phyloP scores from a whole-genome alignment of 1,140 invertebrate genomes.

The Papilio dardanus region DNA sequence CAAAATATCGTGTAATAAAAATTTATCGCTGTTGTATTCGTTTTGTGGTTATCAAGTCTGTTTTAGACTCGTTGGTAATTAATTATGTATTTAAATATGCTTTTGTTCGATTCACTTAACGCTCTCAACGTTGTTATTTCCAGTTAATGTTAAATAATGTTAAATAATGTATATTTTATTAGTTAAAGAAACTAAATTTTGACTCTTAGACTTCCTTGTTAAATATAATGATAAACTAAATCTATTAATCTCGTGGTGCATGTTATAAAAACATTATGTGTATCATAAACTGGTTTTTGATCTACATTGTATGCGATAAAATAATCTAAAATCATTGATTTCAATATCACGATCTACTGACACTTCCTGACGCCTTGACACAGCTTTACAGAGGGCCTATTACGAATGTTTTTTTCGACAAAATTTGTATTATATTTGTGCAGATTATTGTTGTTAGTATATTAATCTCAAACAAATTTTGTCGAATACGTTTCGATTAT shows the following conservation, averaged over 20 bases:
- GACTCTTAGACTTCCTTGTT: too few species aligned
- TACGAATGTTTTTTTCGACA: too few species aligned
- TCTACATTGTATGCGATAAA: background rate
- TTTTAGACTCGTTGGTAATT: background rate
- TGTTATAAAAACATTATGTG: background rate
- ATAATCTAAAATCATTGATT: conserved; percentile 27
- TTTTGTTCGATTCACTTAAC: conserved; percentile 5
- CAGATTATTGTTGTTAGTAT: too few species aligned
- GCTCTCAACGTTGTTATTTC: background rate
- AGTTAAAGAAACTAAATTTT: background rate
- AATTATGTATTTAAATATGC: conserved; percentile 6
- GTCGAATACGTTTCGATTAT: too few species aligned
- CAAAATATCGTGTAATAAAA: conserved; percentile 18
- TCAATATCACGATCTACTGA: conserved; percentile 22
- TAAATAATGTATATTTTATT: background rate
- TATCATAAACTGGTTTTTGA: background rate
- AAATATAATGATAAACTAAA: background rate
- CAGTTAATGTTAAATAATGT: background rate
- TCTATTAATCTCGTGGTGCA: background rate
- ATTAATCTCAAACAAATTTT: too few species aligned
- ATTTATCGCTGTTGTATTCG: conserved; percentile 14
- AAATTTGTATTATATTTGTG: too few species aligned
- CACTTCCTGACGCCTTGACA: conserved; percentile 16
- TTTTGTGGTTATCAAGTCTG: conserved; percentile 6
- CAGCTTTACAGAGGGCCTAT: too few species aligned